Conservation (phyloP, 2,113 vertebrate species). For the Canis aureus region DNA sequence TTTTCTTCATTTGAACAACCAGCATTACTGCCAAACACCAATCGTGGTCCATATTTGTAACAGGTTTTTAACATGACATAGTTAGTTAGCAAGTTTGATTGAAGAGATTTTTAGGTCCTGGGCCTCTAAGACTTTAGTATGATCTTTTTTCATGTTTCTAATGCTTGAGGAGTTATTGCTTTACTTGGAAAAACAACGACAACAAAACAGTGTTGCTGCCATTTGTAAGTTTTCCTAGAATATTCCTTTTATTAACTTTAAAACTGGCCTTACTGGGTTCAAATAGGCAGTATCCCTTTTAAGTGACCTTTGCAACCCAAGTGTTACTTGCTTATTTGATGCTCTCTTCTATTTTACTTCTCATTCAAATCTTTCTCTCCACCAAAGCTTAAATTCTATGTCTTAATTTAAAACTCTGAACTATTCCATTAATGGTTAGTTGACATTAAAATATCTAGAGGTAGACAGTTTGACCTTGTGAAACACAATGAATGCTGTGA, state of each 20-base stretch:
- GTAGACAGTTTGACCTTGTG: conserved; percentile 53
- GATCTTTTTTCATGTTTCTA: conserved; percentile 90
- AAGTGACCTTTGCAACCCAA: conserved; percentile 92
- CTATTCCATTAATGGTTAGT: conserved; percentile 63
- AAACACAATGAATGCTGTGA: conserved; percentile 54
- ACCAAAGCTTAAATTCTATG: conserved; percentile 69
- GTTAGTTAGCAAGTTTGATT: conserved; percentile 85
- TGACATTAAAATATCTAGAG: conserved; percentile 45
- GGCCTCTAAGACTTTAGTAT: conserved; percentile 89
- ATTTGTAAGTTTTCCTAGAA: conserved; percentile 91
- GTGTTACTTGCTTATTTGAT: conserved; percentile 90
- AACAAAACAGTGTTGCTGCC: conserved; percentile 86
- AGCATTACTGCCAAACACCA: conserved; percentile 92
- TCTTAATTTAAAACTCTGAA: conserved; percentile 84
- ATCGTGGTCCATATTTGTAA: conserved; percentile 90
- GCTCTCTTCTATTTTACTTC: conserved; percentile 81
- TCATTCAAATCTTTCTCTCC: conserved; percentile 77
- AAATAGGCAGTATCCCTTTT: conserved; percentile 89
- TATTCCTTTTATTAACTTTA: conserved; percentile 88
- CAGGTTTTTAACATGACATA: conserved; percentile 90
- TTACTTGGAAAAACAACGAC: conserved; percentile 83
- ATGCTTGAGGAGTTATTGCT: conserved; percentile 87
- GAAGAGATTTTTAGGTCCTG: conserved; percentile 88
- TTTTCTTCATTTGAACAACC: conserved; percentile 89
- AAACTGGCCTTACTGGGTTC: conserved; percentile 89